A percentile compares a stretch with the other conserved stretches of the same genome.
Conservation (phyloP, 2,888 invertebrate genomes). For the Microctonus aethiopoides region DNA sequence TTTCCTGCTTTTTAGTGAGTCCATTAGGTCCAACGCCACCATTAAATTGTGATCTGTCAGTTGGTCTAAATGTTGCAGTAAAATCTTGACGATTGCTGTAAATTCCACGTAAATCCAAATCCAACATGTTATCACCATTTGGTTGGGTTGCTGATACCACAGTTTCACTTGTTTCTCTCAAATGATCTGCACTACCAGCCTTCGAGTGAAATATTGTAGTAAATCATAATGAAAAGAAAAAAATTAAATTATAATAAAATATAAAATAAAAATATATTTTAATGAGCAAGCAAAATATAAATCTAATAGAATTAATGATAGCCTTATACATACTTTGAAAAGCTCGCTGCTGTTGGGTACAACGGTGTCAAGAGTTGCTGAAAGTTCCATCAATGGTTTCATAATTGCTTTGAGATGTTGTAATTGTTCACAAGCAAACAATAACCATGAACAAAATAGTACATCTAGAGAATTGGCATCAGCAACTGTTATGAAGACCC, state of each 20-base stretch:
- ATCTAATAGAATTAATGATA: no score
- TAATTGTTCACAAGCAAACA: slow-evolving; percentile 87
- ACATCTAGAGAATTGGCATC: slow-evolving; percentile 76
- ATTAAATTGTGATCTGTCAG: slow-evolving; percentile 65
- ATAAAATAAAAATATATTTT: background rate
- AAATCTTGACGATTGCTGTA: slow-evolving; percentile 84
- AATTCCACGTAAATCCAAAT: slow-evolving; percentile 78
- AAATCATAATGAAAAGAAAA: background rate
- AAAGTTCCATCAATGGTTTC: slow-evolving; percentile 88
- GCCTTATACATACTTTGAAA: slow-evolving; percentile 60
- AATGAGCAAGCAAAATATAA: background rate
- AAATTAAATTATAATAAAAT: background rate
- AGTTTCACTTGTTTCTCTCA: slow-evolving; percentile 49
- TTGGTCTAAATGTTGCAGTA: slow-evolving; percentile 77
- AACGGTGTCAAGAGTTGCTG: slow-evolving; percentile 84
- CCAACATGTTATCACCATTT: slow-evolving; percentile 62
- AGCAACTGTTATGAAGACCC: slow-evolving; percentile 74
- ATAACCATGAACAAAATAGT: slow-evolving; percentile 85
- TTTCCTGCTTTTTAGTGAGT: slow-evolving; percentile 83
- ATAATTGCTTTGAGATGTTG: slow-evolving; percentile 87
- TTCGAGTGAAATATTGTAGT: no score
- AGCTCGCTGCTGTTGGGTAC: slow-evolving; percentile 69
- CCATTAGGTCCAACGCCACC: slow-evolving; percentile 80
- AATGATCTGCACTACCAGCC: slow-evolving; percentile 61
- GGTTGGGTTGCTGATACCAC: slow-evolving; percentile 46